Base-by-base conservation (phyloP, 2,888 invertebrate genomes). In the Eucriotettix oculatus region DNA sequence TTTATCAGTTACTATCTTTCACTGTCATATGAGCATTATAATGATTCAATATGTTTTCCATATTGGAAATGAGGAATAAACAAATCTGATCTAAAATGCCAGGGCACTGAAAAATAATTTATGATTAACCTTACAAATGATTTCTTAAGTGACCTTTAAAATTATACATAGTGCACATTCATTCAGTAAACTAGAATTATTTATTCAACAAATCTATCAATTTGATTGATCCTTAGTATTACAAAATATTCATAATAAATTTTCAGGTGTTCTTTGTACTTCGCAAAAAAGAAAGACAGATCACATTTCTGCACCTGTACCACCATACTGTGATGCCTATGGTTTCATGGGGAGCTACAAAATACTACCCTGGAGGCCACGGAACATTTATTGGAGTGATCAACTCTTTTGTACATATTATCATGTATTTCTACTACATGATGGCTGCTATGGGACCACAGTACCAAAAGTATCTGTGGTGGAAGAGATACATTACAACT, bases 281-380 rank as follows among this genome's bases (percentile, higher is more conserved):
- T 66, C 68, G 78, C 48, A 78, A 78, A 69, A 78, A 78, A 67
- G 70, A 74, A 65, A 74, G 71, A 62, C 78, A 78, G 68, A 73
- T 78, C 55, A 73, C 77, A 11, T 77, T 78, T 66, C 72, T 78
- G 48, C 78, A 78, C 67, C 74, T 78, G 54, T 78, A 78, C 67
- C 78, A 78, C 67, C 78, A 78, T 67, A 69, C 69, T 9, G 68
- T 67, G 55, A 70, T 70, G 70, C 70, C 70, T 0, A 66, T 70
- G 66, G 66, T 69, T 41, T 67, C 69, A 7, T 70, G 70, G 69
- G 69, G 69, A 16, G 65, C 66, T 42, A 66, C 68, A 17, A 70
- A 70, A 61, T 70, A 90, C 71, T 87, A 82, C 69, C 70, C 70
- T 11, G 70, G 70, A 10, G 70, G 70, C 11, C 70, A 70, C 58